phyloP scores from a whole-genome alignment of 2,113 vertebrate genomes.

The Cacatua alba region DNA sequence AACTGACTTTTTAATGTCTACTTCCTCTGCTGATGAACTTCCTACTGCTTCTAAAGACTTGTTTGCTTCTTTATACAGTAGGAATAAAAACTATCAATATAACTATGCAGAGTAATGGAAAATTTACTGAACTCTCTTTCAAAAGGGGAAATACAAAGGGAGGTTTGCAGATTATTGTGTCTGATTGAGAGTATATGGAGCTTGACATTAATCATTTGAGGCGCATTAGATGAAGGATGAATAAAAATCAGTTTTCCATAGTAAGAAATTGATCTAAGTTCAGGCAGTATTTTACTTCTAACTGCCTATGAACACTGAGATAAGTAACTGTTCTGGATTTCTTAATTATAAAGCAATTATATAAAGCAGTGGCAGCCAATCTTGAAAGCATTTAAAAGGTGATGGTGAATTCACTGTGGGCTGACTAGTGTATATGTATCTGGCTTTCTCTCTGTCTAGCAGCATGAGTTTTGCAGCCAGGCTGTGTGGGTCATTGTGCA shows the following conservation, averaged over 20 bases:
- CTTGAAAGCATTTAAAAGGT: not conserved
- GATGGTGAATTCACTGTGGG: not conserved
- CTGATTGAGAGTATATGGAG: not conserved
- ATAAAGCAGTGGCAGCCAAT: not conserved
- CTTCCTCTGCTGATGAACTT: slow-evolving; percentile 59
- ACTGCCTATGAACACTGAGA: not conserved
- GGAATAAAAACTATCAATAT: slow-evolving; percentile 20
- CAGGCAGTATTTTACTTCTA: not conserved
- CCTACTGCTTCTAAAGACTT: slow-evolving; percentile 26
- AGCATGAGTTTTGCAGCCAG: not conserved
- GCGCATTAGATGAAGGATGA: not conserved
- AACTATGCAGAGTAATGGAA: not conserved
- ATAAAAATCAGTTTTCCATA: slow-evolving; percentile 6
- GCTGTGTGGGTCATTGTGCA: not conserved
- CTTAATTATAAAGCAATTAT: slow-evolving; percentile 25
- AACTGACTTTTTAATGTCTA: slow-evolving; percentile 42
- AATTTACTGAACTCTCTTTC: not conserved
- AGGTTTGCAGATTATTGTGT: slow-evolving; percentile 21
- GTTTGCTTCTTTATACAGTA: slow-evolving; percentile 30
- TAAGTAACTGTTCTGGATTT: slow-evolving; percentile 15
- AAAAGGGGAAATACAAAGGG: not conserved
- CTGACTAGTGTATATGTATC: not conserved
- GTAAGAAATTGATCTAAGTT: not conserved
- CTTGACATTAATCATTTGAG: not conserved
- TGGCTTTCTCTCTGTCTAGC: not conserved